These are phyloP conservation scores for Ostrea edulis DNA, from an alignment of 1,140 invertebrate genomes.

Conservation along the genomic window DNA sequence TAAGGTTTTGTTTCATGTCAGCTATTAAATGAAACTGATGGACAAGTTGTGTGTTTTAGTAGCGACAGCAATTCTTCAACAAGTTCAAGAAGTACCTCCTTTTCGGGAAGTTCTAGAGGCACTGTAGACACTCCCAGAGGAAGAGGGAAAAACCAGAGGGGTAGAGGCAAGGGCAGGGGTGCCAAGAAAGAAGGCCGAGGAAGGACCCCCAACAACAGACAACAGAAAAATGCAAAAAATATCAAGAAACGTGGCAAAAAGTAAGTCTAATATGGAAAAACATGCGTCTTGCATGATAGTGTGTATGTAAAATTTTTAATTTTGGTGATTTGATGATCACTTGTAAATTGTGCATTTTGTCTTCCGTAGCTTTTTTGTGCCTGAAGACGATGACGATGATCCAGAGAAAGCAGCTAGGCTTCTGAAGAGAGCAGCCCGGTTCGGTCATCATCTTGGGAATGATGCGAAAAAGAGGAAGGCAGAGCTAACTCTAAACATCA, in stretches of 20 bases:
- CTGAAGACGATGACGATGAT: slow-evolving; percentile 60
- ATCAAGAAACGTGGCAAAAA: slow-evolving; percentile 53
- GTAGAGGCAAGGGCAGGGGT: slow-evolving; percentile 55
- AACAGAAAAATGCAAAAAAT: slow-evolving; percentile 44
- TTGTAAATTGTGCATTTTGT: not conserved
- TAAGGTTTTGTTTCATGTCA: not conserved
- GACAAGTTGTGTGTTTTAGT: not conserved
- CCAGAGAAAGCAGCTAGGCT: slow-evolving; percentile 76
- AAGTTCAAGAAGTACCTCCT: slow-evolving; percentile 50
- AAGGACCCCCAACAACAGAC: slow-evolving; percentile 35
- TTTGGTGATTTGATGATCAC: not conserved
- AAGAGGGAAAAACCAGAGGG: slow-evolving; percentile 54
- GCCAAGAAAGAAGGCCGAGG: slow-evolving; percentile 32
- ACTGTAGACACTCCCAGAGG: slow-evolving; percentile 37
- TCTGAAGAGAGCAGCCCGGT: slow-evolving; percentile 88
- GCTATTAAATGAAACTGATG: not conserved
- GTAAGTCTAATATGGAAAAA: not conserved
- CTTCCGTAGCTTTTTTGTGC: slow-evolving; percentile 14
- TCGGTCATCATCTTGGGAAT: slow-evolving; percentile 80
- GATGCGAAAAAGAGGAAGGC: slow-evolving; percentile 63
- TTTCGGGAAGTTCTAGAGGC: not conserved
- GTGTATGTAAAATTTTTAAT: too few species aligned
- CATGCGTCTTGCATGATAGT: not conserved
- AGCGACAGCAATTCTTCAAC: slow-evolving; percentile 40
- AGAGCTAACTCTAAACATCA: slow-evolving; percentile 67